Percentiles rank a stretch among this genome's conserved stretches.
Evolutionary conservation across 1,140 invertebrate genomes (phyloP).

Genomic region (Cyrtorhinus lividipennis): DNA sequence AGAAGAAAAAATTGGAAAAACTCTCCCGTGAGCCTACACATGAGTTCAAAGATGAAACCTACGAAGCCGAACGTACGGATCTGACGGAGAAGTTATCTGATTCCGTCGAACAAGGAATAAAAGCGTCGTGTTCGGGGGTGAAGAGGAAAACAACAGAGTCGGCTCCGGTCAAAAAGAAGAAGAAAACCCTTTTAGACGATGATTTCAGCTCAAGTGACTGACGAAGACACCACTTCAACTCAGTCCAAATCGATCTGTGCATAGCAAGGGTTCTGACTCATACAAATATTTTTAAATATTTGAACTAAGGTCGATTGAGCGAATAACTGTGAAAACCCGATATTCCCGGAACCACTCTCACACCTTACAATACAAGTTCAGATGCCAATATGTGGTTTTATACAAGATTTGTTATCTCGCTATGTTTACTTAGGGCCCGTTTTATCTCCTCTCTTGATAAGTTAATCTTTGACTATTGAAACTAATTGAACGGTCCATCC

Average conservation of each 20-base stretch:
- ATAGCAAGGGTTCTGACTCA: too few relatives aligned
- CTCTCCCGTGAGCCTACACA: conserved; percentile 60
- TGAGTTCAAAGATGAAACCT: conserved; percentile 63
- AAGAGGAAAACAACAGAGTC: conserved; percentile 7
- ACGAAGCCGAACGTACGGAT: conserved; percentile 57
- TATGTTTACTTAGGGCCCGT: neutral
- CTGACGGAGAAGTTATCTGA: conserved; percentile 65
- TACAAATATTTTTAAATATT: neutral
- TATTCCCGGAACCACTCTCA: too few relatives aligned
- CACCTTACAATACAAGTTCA: too few relatives aligned
- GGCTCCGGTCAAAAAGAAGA: conserved; percentile 18
- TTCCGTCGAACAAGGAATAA: conserved; percentile 64
- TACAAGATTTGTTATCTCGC: neutral
- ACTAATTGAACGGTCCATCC: neutral
- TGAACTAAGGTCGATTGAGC: too few relatives aligned
- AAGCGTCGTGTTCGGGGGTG: conserved; percentile 26
- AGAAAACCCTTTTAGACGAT: conserved; percentile 12
- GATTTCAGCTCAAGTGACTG: conserved; percentile 1
- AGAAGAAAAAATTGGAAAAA: conserved; percentile 63
- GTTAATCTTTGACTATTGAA: neutral
- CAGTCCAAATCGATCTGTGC: neutral
- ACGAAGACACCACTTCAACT: neutral
- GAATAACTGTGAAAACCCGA: too few relatives aligned
- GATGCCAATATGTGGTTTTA: too few relatives aligned
- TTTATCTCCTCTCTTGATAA: conserved; percentile 4